A percentile compares a stretch with the other conserved stretches of the same genome.
Conservation (phyloP, 2,888 invertebrate species). For the Drosophila paucipuncta region DNA sequence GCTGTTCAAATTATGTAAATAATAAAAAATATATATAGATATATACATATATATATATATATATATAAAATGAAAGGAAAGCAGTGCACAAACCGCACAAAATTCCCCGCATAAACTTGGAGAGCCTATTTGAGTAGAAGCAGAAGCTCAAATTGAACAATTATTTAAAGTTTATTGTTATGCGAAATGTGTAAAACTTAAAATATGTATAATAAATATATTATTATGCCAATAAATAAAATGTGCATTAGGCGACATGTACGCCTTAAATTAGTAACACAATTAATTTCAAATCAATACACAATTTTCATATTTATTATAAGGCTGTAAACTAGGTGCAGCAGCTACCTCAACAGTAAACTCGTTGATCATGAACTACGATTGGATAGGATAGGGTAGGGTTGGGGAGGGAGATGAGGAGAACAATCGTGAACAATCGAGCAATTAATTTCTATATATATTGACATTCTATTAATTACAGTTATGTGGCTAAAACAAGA, state of each 20-base stretch:
- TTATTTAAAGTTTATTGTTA: not conserved
- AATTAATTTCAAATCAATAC: conserved; percentile 26
- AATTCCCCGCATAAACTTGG: not conserved
- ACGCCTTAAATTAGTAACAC: conserved; percentile 15
- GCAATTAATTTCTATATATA: conserved; percentile 39
- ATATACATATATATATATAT: not conserved
- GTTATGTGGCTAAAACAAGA: conserved; percentile 26
- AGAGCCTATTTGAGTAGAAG: not conserved
- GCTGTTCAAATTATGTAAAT: conserved; percentile 9
- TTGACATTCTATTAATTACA: conserved; percentile 61
- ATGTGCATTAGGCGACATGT: not conserved
- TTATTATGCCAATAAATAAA: not conserved
- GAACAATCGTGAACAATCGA: conserved; percentile 8
- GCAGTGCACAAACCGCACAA: conserved; percentile 1
- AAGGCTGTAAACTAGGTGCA: conserved; percentile 39
- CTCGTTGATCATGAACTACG: conserved; percentile 34
- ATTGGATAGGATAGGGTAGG: not conserved
- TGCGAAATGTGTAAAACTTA: not conserved
- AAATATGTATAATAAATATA: not conserved
- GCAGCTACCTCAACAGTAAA: conserved; percentile 28
- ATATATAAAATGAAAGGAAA: conserved; percentile 1
- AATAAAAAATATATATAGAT: not conserved
- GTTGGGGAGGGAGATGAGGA: not conserved
- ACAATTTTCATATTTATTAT: conserved; percentile 22
- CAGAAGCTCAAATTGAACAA: not conserved